phyloP scores from a whole-genome alignment of 2,888 invertebrate species.

The Drosophila nigritarsus region DNA sequence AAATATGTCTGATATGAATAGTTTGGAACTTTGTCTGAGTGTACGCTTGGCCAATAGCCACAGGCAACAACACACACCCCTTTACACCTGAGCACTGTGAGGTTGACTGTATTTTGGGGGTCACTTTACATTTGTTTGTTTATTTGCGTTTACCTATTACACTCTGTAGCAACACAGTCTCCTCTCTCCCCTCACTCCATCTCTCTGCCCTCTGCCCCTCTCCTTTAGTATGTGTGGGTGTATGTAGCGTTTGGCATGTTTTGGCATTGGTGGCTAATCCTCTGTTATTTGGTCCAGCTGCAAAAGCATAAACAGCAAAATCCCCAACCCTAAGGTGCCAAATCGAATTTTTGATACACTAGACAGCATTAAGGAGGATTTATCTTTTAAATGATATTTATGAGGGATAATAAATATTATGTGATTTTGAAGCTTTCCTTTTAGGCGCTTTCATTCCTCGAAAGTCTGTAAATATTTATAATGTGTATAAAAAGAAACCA shows the following conservation, averaged over 20 bases:
- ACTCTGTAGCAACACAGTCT: constrained; percentile 20
- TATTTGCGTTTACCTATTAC: constrained; percentile 72
- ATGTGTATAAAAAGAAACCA: neutral
- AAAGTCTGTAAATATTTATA: neutral
- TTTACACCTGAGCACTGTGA: constrained; percentile 13
- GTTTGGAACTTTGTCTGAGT: neutral
- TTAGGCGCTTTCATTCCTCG: neutral
- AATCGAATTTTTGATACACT: constrained; percentile 32
- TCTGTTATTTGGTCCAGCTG: constrained; percentile 48
- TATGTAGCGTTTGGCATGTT: constrained; percentile 38
- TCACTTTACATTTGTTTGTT: constrained; percentile 69
- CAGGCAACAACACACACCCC: constrained; percentile 22
- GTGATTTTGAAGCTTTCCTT: neutral
- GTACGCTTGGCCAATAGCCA: constrained; percentile 57
- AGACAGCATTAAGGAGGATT: neutral
- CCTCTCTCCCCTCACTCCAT: neutral
- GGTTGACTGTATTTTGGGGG: constrained; percentile 38
- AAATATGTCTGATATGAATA: neutral
- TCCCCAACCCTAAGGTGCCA: neutral
- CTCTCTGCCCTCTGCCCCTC: neutral
- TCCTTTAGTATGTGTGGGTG: constrained; percentile 1
- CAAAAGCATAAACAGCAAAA: constrained; percentile 53
- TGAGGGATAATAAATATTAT: neutral
- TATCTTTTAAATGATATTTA: neutral
- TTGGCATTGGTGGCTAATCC: constrained; percentile 66